Evolutionary conservation across 2,113 vertebrate genomes (phyloP).

Genomic region (Stercorarius parasiticus): DNA sequence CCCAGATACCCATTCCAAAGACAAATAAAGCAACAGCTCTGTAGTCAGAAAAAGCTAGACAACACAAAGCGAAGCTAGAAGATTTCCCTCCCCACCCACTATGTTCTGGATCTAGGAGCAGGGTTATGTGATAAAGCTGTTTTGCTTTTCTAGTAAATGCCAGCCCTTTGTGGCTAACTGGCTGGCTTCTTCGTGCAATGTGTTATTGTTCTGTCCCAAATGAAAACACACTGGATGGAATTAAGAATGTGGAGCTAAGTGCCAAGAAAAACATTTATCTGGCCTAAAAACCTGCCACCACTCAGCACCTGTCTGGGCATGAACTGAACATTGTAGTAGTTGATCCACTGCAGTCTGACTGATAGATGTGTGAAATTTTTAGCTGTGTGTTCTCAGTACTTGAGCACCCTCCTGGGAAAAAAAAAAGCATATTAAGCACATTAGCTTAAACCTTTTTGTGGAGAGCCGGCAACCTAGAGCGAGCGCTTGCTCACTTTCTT

Average conservation of each 20-base stretch:
- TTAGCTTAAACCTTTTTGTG: conserved; percentile 18
- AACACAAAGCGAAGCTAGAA: neutral
- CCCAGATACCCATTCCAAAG: neutral
- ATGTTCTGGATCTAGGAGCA: neutral
- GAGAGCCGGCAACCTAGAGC: neutral
- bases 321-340: conserved; percentile 21
- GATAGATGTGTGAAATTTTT: conserved; percentile 28
- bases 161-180: conserved; percentile 8
- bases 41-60: neutral
- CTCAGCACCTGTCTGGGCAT: conserved; percentile 9
- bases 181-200: neutral
- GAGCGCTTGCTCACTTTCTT: neutral
- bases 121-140: neutral
- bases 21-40: neutral
- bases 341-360: neutral
- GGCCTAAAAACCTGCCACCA: neutral
- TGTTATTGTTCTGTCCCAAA: conserved; percentile 15
- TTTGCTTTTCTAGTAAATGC: conserved; percentile 36
- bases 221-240: conserved; percentile 13
- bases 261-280: conserved; percentile 51
- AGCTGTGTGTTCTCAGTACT: conserved; percentile 29
- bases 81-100: neutral
- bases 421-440: neutral
- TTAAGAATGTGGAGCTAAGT: neutral
- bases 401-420: conserved; percentile 28